Base-by-base conservation (phyloP, 2,797 vertebrate genomes). In the Pempheris klunzingeri region DNA sequence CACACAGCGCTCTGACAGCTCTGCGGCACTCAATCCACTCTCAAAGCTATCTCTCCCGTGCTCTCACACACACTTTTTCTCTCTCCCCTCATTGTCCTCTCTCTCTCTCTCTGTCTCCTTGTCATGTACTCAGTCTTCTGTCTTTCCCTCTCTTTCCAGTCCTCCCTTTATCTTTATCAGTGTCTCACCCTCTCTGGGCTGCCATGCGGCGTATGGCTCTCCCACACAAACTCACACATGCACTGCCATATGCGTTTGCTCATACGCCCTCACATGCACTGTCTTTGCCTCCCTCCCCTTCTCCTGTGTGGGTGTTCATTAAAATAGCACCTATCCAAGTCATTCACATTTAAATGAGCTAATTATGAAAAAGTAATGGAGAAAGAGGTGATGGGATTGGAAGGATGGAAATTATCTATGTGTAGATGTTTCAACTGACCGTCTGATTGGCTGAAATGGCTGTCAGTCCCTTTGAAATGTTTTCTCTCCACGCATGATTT, bases 161-260 rank as follows among this genome's bases (percentile, higher is more conserved):
- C 67, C 78, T 78, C 81, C 57, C 76, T 79, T 62, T 81, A 17
- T 86, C 85, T 82, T 47, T 58, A 74, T 85, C 75, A 20, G 71
- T 87, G 77, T 89, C 86, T 90, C 86, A 61, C 64, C 65, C 85
- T 78, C 76, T 85, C 82, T 57, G 79, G 86, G 88, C 82, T 89
- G 86, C 82, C 83, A 88, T 74, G 71, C 83, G 88, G 81, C 90
- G 89, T 90, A 87, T 86, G 88, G 82, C 76, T 77, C 85, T 87
- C 86, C 82, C 82, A 90, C 89, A 81, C 81, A 75, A 78, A 34
- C 75, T 83, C 71, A 59, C 81, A 74, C 80, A 75, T 59, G 74
- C 74, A 41, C 54, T 17, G 54, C 71, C 81, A 76, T 77, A 82
- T 78, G 85, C 30, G 13, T 77, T 75, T 20, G 67, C 65, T 82